A percentile compares a stretch with the other conserved stretches of the same genome.
Conservation (phyloP, 1,140 invertebrate genomes). For the Cherax quadricarinatus region DNA sequence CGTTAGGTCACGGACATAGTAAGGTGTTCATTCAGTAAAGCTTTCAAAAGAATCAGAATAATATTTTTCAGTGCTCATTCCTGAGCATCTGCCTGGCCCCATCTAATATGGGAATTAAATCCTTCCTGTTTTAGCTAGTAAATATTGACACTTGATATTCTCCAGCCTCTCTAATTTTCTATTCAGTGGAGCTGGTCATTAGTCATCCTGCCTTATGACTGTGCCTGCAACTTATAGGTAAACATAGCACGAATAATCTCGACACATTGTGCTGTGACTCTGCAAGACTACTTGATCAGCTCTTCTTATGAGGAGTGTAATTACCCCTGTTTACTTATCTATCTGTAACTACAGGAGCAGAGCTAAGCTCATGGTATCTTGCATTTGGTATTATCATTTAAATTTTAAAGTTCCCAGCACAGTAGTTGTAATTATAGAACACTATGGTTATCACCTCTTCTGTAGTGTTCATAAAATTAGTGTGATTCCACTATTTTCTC, state of each 20-base stretch:
- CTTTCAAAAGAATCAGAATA: too few species aligned
- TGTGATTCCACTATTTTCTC: neutral
- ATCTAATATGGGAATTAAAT: neutral
- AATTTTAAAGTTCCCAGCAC: too few species aligned
- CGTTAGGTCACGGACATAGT: too few species aligned
- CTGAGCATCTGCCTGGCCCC: neutral
- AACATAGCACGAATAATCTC: neutral
- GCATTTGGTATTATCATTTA: too few species aligned
- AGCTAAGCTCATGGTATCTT: too few species aligned
- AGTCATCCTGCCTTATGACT: constrained; percentile 47
- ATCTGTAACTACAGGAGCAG: too few species aligned
- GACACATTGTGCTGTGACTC: neutral
- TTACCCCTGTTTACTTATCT: too few species aligned
- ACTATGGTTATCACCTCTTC: neutral
- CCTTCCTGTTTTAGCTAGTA: neutral
- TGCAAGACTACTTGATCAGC: neutral
- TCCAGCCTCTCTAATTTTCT: neutral
- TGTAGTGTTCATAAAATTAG: neutral
- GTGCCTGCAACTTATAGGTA: constrained; percentile 23
- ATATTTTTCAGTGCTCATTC: too few species aligned
- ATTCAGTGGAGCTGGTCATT: neutral
- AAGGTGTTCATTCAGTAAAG: too few species aligned
- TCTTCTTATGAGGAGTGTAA: neutral
- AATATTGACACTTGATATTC: neutral
- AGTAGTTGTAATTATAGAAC: neutral